Evolutionary conservation across 2,113 vertebrate species (phyloP).

Genomic region (Romanogobio albipinnatus): DNA sequence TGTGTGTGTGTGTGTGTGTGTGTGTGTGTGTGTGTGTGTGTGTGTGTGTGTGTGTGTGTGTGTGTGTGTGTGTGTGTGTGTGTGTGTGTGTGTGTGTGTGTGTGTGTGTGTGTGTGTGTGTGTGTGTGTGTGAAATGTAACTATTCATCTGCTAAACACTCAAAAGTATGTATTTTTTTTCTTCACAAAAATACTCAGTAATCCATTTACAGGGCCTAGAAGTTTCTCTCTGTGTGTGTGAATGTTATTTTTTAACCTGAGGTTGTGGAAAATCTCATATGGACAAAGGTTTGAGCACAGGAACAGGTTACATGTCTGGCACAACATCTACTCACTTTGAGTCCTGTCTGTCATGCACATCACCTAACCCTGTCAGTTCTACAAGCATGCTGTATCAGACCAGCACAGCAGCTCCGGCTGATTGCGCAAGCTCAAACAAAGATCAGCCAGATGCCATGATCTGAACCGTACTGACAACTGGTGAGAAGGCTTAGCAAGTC

Average conservation of each 20-base stretch:
- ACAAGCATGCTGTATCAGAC: slow-evolving; percentile 10
- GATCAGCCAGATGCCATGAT: slow-evolving; percentile 16
- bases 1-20: too few relatives aligned
- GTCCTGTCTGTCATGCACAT: slow-evolving; percentile 37
- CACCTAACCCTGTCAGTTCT: slow-evolving; percentile 20
- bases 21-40: too few relatives aligned
- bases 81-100: too few relatives aligned
- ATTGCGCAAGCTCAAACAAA: not conserved
- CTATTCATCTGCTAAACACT: too few relatives aligned
- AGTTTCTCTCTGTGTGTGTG: not conserved
- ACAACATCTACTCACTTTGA: slow-evolving; percentile 30
- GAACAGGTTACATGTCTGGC: slow-evolving; percentile 49
- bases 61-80: too few relatives aligned
- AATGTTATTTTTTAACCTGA: not conserved
- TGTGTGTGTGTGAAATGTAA: too few relatives aligned
- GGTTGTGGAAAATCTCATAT: slow-evolving; percentile 21
- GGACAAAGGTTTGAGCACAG: slow-evolving; percentile 14
- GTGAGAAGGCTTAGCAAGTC: slow-evolving; percentile 29
- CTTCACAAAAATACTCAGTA: not conserved
- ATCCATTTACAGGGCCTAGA: not conserved
- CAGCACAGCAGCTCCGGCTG: not conserved
- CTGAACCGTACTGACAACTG: slow-evolving; percentile 18
- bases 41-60: too few relatives aligned
- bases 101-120: too few relatives aligned
- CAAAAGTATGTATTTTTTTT: too few relatives aligned